These are phyloP conservation scores for Crenichthys baileyi DNA, from an alignment of 2,797 vertebrate species.

Conservation along the genomic window DNA sequence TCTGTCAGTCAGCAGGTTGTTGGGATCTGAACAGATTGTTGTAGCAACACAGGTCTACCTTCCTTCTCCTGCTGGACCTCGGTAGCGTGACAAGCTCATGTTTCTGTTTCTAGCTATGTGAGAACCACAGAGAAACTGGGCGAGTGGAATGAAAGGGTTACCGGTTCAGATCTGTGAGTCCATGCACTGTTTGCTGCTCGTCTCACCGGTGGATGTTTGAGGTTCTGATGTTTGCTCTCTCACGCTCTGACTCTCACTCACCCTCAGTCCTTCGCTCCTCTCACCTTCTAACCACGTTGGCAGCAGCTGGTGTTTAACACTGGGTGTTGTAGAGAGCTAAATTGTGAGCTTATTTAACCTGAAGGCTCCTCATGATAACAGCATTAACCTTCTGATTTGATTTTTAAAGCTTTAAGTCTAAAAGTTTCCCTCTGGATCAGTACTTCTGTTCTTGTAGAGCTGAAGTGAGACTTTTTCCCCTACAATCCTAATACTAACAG, in stretches of 20 bases:
- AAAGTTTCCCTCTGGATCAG: background rate
- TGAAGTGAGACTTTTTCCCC: background rate
- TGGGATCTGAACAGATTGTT: background rate
- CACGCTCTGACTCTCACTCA: conserved; percentile 36
- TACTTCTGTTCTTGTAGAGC: too few species aligned
- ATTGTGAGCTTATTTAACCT: background rate
- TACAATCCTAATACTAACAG: background rate
- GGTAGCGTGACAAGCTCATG: conserved; percentile 29
- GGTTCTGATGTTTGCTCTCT: conserved; percentile 59
- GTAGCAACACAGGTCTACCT: background rate
- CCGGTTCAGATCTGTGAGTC: conserved; percentile 89
- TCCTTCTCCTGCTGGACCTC: background rate
- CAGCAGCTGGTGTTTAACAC: background rate
- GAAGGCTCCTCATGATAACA: background rate
- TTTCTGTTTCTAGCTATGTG: conserved; percentile 89
- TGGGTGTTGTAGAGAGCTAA: background rate
- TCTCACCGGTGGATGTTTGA: conserved; percentile 12
- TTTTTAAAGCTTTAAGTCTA: background rate
- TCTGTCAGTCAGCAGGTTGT: background rate
- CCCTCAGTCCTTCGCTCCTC: background rate
- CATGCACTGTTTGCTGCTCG: conserved; percentile 44
- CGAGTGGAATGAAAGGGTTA: conserved; percentile 89
- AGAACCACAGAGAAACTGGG: conserved; percentile 87
- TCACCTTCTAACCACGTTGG: background rate
- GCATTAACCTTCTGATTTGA: background rate